Conservation (phyloP, 2,888 invertebrate species). For the Cataglyphis cursor region DNA sequence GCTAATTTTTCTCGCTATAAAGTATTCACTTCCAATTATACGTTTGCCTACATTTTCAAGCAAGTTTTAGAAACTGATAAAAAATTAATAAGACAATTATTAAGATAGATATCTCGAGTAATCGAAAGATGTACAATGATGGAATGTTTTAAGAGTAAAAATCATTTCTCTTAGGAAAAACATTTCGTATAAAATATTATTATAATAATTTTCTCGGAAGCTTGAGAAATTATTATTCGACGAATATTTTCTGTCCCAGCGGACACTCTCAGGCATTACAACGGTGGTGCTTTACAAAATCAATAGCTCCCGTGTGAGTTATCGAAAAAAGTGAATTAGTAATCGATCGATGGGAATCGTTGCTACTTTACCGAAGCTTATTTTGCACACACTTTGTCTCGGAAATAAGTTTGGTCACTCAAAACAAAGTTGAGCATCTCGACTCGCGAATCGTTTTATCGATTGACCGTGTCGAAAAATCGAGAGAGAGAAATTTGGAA, state of each 20-base stretch:
- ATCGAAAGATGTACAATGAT: neutral
- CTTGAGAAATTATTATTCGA: neutral
- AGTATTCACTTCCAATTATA: neutral
- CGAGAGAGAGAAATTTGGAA: slow-evolving; percentile 37
- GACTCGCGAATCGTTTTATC: neutral
- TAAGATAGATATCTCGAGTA: neutral
- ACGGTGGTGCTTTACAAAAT: slow-evolving; percentile 4
- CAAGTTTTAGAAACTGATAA: neutral
- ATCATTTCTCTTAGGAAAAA: neutral
- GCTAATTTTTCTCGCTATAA: neutral
- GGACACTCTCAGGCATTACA: neutral
- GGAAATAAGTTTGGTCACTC: slow-evolving; percentile 29
- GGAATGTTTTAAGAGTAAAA: neutral
- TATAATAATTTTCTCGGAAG: neutral
- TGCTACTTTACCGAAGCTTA: neutral
- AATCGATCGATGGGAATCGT: slow-evolving; percentile 28
- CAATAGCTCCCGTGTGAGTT: neutral
- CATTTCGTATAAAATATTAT: slow-evolving; percentile 2
- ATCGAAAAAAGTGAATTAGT: slow-evolving; percentile 34
- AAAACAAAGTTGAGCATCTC: neutral
- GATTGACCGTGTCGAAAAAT: neutral
- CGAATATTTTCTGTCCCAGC: slow-evolving; percentile 18
- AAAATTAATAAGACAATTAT: neutral
- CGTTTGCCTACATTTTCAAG: neutral
- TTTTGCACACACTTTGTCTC: slow-evolving; percentile 4